These are phyloP conservation scores for Pleuronectes platessa DNA, from an alignment of 2,113 vertebrate genomes.

Conservation along the genomic window DNA sequence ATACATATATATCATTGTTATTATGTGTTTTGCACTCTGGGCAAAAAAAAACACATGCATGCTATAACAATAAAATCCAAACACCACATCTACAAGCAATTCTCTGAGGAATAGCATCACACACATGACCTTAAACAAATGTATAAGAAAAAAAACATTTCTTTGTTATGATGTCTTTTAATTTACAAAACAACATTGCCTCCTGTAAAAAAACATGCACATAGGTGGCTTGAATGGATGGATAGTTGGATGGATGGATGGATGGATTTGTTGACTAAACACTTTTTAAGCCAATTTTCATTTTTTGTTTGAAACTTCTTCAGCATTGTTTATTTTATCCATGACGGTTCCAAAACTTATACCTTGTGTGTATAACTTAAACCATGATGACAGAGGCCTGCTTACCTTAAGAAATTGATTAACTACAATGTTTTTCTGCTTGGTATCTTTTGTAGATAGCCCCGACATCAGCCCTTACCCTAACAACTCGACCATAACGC, in stretches of 20 bases:
- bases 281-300: too few relatives aligned
- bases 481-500: too few relatives aligned
- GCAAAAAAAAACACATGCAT: constrained; percentile 16
- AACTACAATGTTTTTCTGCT: too few relatives aligned
- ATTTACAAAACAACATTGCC: background rate
- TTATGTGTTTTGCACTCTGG: background rate
- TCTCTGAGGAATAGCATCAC: constrained; percentile 11
- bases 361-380: too few relatives aligned
- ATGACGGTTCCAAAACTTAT: background rate
- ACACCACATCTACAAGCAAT: constrained; percentile 5
- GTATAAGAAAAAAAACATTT: background rate
- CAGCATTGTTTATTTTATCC: constrained; percentile 1
- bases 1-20: background rate
- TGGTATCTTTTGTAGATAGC: too few relatives aligned
- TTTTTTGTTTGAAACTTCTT: too few relatives aligned
- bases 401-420: too few relatives aligned
- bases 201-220: background rate
- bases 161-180: background rate
- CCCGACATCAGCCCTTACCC: too few relatives aligned
- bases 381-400: too few relatives aligned
- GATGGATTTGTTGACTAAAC: background rate
- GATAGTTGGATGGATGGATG: too few relatives aligned
- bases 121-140: background rate
- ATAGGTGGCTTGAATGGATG: background rate
- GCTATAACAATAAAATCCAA: constrained; percentile 1